Base-by-base conservation (phyloP, 2,113 vertebrate species). In the Phocoena sinus region DNA sequence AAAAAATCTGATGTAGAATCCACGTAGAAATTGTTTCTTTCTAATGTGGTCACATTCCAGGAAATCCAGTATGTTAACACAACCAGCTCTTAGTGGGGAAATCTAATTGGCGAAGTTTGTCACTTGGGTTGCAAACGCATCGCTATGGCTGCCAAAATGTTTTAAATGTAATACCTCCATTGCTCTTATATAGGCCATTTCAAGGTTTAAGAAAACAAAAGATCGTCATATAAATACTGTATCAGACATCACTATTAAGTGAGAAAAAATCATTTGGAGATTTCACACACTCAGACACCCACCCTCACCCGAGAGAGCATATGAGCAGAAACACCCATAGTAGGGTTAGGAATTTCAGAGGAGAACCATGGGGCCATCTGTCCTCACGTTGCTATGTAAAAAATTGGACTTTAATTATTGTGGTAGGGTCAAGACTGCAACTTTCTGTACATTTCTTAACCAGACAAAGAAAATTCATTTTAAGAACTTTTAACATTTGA, bases 1-100 rank as follows among this genome's bases (percentile, higher is more conserved):
- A 80, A 94, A 68, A 87, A 67, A 89, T n/a, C 47, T 50, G n/a
- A 92, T 84, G 91, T 97, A 91, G 38, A 79, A 62, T 96, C 11
- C 28, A 76, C 8, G 94, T 36, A 96, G 97, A 94, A 95, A 92
- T 71, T 18, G 10, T 58, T 96, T 47, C 60, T 77, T 97, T 89
- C 85, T 41, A 74, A 88, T 60, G 58, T 93, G 31, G 70, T 89
- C 95, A 33, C 84, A 80, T 91, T 94, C 83, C 77, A 93, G 73
- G 95, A 97, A 98, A 98, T 81, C 18, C 36, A 73, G 98, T 97
- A 79, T 20, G 56, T 41, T 88, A 96, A 94, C 77, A 97, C 44
- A 98, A 92, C 71, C 58, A 67, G 36, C 6, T 26, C 87, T 95
- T 96, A 85, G 86, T 62, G 63, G 91, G 92, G 28, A 73, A 93